Conservation (phyloP, 2,888 invertebrate genomes). For the Ypsolopha scabrella region DNA sequence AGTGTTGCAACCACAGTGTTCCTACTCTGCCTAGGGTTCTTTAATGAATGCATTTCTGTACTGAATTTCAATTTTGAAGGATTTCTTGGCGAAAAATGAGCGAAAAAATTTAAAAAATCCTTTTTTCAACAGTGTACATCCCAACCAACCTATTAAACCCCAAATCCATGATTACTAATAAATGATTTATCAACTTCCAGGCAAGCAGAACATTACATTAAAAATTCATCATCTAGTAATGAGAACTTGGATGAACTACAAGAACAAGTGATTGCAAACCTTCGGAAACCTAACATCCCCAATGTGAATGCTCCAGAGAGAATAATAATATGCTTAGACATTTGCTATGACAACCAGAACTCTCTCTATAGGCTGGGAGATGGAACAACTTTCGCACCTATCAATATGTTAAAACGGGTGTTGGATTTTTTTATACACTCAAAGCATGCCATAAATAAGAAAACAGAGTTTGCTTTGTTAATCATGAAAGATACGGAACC, state of each 20-base stretch:
- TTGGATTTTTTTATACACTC: conserved; percentile 73
- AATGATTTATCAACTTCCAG: conserved; percentile 13
- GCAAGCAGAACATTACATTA: conserved; percentile 9
- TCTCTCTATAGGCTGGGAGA: conserved; percentile 64
- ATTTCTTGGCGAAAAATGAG: no score
- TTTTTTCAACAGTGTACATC: no score
- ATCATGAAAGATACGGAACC: conserved; percentile 63
- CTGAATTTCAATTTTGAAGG: no score
- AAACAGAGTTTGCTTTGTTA: conserved; percentile 74
- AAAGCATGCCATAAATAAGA: conserved; percentile 70
- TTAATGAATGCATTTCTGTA: no score
- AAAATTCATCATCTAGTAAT: neutral
- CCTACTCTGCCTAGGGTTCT: no score
- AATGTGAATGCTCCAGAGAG: conserved; percentile 71
- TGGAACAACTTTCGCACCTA: conserved; percentile 65
- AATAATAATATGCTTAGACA: conserved; percentile 74
- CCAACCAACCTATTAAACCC: no score
- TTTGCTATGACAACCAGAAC: conserved; percentile 67
- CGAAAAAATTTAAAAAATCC: no score
- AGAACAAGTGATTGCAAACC: conserved; percentile 48
- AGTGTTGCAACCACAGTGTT: no score
- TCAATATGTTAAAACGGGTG: conserved; percentile 74
- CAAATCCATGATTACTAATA: neutral
- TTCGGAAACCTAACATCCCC: conserved; percentile 55
- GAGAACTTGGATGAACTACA: conserved; percentile 28